phyloP scores from a whole-genome alignment of 2,888 invertebrate species.

The Mythimna albipuncta region DNA sequence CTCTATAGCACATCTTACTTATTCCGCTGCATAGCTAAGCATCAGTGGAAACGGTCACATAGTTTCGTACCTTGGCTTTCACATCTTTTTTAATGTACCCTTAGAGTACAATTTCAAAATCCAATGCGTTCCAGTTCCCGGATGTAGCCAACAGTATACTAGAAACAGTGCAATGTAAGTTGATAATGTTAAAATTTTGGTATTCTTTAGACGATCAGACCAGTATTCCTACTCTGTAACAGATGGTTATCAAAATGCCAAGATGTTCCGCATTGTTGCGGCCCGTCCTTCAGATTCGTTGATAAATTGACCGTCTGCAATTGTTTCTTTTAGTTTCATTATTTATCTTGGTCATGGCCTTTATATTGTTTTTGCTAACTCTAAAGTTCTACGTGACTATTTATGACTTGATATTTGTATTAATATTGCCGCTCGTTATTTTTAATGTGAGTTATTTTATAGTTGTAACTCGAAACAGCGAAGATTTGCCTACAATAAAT shows the following conservation, averaged over 20 bases:
- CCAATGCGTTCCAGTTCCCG: conserved; percentile 4
- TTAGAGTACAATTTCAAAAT: conserved; percentile 12
- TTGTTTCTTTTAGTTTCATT: conserved; percentile 59
- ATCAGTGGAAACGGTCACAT: too few relatives aligned
- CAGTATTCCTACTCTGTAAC: conserved; percentile 50
- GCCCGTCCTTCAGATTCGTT: conserved; percentile 61
- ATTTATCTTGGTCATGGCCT: conserved; percentile 59
- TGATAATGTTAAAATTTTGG: conserved; percentile 24
- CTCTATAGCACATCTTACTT: too few relatives aligned
- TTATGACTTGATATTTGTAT: conserved; percentile 35
- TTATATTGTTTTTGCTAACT: conserved; percentile 57
- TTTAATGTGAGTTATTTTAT: conserved; percentile 31
- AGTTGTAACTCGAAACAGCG: background rate
- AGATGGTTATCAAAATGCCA: conserved; percentile 62
- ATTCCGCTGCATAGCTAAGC: too few relatives aligned
- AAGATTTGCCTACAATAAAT: conserved; percentile 15
- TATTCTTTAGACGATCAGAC: conserved; percentile 38
- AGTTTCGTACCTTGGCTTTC: too few relatives aligned
- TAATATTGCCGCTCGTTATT: conserved; percentile 33
- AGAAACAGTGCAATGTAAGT: background rate
- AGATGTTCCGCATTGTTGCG: conserved; percentile 67
- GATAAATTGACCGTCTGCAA: conserved; percentile 63
- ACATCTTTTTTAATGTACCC: too few relatives aligned
- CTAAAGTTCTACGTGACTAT: conserved; percentile 23
- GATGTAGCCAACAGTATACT: conserved; percentile 8